These are phyloP conservation scores for Ashinkailepas kermadecensis DNA, from an alignment of 2,888 invertebrate genomes.

Conservation along the genomic window DNA sequence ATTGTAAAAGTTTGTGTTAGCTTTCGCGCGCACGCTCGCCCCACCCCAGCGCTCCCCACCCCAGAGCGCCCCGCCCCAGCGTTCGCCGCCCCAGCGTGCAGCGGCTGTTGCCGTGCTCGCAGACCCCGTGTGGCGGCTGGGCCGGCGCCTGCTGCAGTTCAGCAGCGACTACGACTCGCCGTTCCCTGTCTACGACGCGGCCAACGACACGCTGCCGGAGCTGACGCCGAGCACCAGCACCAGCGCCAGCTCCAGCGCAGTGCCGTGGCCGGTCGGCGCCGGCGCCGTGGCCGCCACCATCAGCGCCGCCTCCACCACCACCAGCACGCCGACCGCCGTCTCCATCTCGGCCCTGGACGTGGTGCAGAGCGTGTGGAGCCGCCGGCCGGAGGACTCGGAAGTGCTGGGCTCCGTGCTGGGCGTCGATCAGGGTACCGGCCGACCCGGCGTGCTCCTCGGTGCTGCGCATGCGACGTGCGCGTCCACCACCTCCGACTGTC, in stretches of 20 bases:
- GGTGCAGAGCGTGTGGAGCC: constrained; percentile 13
- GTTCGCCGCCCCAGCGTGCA: too few relatives aligned
- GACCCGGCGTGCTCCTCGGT: neutral
- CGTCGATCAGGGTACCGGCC: neutral
- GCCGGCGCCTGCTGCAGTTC: constrained; percentile 3
- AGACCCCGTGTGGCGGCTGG: constrained; percentile 20
- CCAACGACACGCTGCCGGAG: neutral
- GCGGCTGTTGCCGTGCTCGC: neutral
- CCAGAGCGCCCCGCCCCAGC: too few relatives aligned
- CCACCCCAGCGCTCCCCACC: too few relatives aligned
- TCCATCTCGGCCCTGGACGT: neutral
- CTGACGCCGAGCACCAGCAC: neutral
- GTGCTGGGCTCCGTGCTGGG: neutral
- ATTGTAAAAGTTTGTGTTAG: too few relatives aligned
- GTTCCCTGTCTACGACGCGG: neutral
- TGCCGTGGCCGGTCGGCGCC: neutral
- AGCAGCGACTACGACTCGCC: neutral
- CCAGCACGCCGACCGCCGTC: neutral
- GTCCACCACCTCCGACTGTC: too few relatives aligned
- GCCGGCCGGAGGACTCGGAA: neutral
- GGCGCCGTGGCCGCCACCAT: too few relatives aligned
- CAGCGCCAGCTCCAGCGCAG: neutral
- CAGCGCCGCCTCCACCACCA: neutral
- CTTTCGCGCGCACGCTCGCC: too few relatives aligned
- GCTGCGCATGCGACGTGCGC: too few relatives aligned